Percentiles rank a stretch among this genome's conserved stretches.
Conservation (phyloP, 1,140 invertebrate species). For the Nasonia vitripennis region DNA sequence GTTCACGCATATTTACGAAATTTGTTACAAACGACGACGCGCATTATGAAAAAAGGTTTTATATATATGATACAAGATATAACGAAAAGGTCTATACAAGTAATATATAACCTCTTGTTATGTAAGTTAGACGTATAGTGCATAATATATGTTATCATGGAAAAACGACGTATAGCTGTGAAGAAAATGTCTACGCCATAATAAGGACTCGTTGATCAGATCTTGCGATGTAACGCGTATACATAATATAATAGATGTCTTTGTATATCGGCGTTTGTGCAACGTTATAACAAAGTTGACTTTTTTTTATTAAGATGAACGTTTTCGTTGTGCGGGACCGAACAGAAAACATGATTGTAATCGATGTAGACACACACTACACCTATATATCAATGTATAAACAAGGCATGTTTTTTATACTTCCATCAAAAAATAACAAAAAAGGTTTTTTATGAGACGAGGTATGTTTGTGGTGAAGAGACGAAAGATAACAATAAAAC, state of each 20-base stretch:
- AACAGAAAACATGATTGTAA: not conserved
- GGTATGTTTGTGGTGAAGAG: not conserved
- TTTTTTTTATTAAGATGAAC: not conserved
- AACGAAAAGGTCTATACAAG: not conserved
- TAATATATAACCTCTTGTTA: constrained; percentile 27
- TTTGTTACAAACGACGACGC: not conserved
- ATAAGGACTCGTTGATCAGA: not conserved
- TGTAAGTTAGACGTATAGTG: constrained; percentile 3
- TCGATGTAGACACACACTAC: not conserved
- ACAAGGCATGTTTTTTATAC: constrained; percentile 12
- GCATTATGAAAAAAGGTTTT: not conserved
- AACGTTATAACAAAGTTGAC: not conserved
- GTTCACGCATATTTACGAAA: not conserved
- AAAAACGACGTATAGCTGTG: no score
- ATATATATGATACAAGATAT: not conserved
- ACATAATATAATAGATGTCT: not conserved
- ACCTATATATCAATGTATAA: not conserved
- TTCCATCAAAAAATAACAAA: not conserved
- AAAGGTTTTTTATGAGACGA: not conserved
- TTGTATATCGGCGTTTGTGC: no score
- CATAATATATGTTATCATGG: not conserved
- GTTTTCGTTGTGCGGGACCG: not conserved
- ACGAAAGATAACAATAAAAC: constrained; percentile 4
- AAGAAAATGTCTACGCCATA: no score
- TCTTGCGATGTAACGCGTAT: not conserved